phyloP scores from a whole-genome alignment of 2,797 vertebrate genomes.

The Emydoidea blandingii region DNA sequence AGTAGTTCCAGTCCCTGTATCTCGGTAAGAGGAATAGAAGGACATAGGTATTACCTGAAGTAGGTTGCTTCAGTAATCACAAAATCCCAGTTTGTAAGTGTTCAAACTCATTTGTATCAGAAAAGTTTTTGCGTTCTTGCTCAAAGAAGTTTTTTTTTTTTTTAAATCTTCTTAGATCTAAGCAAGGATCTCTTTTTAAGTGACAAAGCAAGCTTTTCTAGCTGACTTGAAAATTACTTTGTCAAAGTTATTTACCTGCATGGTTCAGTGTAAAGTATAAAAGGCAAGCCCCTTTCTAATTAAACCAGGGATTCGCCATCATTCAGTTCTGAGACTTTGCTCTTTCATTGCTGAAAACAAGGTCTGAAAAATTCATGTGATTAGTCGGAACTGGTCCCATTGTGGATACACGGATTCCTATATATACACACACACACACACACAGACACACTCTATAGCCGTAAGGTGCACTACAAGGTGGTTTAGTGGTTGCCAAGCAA shows the following conservation, averaged over 20 bases:
- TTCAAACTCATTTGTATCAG: background rate
- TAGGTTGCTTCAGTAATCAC: rapidly evolving
- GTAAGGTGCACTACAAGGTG: constrained; percentile 10
- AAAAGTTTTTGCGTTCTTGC: background rate
- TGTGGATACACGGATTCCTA: constrained; percentile 37
- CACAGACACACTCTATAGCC: background rate
- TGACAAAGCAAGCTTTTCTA: background rate
- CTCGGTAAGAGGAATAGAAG: background rate
- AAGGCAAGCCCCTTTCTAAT: constrained; percentile 32
- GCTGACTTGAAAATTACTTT: constrained; percentile 1
- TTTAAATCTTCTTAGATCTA: constrained; percentile 5
- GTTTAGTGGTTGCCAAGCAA: constrained; percentile 73
- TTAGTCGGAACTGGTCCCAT: constrained; percentile 6
- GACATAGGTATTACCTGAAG: background rate
- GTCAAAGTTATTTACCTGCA: constrained; percentile 17
- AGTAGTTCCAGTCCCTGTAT: background rate
- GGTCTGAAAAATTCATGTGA: constrained; percentile 19
- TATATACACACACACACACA: constrained; percentile 1
- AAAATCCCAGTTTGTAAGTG: background rate
- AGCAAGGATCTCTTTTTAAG: background rate
- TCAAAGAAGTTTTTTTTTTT: background rate
- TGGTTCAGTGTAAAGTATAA: constrained; percentile 16
- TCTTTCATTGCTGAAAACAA: constrained; percentile 43
- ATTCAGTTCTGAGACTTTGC: background rate
- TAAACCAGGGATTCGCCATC: constrained; percentile 31